phyloP scores from a whole-genome alignment of 2,888 invertebrate genomes.

The Linnaemya tessellans region DNA sequence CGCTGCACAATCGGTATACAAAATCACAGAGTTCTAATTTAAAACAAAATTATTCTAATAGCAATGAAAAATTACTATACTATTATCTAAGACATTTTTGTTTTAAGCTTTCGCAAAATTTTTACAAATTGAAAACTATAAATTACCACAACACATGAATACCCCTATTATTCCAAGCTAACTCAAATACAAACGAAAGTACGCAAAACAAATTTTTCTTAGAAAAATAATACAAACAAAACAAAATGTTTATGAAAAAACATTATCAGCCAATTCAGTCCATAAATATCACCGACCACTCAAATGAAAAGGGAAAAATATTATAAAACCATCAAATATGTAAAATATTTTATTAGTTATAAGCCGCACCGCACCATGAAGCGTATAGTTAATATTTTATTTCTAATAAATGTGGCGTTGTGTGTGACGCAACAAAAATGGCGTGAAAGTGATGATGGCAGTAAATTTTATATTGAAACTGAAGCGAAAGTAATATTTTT shows the following conservation, averaged over 20 bases:
- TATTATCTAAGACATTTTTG: no score
- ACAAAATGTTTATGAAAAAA: not conserved
- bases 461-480: slow-evolving; percentile 53
- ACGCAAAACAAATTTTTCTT: not conserved
- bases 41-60: no score
- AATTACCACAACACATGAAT: not conserved
- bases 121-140: no score
- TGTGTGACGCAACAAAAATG: slow-evolving; percentile 45
- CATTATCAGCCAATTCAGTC: not conserved
- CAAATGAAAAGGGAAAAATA: not conserved
- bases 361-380: not conserved
- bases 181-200: not conserved
- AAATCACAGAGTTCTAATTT: no score
- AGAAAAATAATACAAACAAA: not conserved
- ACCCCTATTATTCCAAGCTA: not conserved
- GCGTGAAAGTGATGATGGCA: slow-evolving; percentile 61
- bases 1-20: no score
- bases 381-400: slow-evolving; percentile 10
- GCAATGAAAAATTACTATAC: no score
- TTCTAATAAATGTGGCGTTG: slow-evolving; percentile 3
- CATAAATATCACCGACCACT: not conserved
- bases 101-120: no score
- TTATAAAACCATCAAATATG: not conserved
- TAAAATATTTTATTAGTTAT: not conserved
- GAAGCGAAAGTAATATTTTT: slow-evolving; percentile 29